Evolutionary conservation across 2,113 vertebrate genomes (phyloP).

Genomic region (Apodemus sylvaticus): DNA sequence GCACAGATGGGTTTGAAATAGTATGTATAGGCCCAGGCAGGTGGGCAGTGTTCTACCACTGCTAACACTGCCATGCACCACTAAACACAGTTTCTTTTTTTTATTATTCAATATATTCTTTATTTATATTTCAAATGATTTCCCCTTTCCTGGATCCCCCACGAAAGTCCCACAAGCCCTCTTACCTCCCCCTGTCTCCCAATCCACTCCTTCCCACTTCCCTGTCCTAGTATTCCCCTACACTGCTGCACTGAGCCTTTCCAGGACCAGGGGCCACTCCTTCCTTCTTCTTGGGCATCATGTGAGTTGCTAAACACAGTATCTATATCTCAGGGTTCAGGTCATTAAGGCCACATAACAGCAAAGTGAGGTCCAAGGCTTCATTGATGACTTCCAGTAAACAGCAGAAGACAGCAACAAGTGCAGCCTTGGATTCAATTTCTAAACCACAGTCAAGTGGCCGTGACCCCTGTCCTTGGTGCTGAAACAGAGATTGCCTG

Average conservation of each 20-base stretch:
- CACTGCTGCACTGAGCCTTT: too few species aligned
- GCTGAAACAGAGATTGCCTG: conserved; percentile 32
- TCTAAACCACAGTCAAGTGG: background rate
- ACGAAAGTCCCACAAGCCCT: too few species aligned
- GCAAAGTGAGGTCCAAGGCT: background rate
- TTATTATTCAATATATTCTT: too few species aligned
- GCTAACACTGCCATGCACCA: background rate
- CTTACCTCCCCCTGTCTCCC: too few species aligned
- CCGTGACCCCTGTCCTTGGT: conserved; percentile 59
- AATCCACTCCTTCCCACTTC: too few species aligned
- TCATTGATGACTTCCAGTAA: background rate
- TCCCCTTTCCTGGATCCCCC: too few species aligned
- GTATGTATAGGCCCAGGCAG: background rate
- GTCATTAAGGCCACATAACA: background rate
- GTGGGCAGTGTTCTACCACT: background rate
- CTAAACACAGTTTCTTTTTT: background rate
- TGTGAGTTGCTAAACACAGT: too few species aligned
- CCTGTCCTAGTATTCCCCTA: too few species aligned
- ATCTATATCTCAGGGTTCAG: background rate
- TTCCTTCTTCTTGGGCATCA: too few species aligned
- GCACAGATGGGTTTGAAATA: conserved; percentile 48
- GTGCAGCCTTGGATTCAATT: background rate
- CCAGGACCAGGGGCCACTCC: too few species aligned
- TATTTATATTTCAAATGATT: too few species aligned
- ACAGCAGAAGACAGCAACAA: background rate